Percentiles rank a stretch among this genome's conserved stretches.
phyloP scores from a whole-genome alignment of 23 tunicate species.

The Phallusia fumigata region DNA sequence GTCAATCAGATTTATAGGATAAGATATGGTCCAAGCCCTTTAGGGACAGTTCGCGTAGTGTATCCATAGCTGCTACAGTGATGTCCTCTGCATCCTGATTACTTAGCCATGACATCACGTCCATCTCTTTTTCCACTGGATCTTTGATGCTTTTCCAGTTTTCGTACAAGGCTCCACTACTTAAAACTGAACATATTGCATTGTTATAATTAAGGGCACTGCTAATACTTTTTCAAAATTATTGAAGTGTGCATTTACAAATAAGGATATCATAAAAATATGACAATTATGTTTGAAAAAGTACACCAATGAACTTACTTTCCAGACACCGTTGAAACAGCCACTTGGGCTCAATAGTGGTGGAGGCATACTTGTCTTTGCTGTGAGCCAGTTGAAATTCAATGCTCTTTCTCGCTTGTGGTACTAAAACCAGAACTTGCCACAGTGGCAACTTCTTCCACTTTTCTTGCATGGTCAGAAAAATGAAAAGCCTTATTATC shows the following conservation, averaged over 20 bases:
- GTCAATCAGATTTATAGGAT: too few species aligned
- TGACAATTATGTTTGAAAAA: too few species aligned
- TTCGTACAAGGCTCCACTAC: background rate
- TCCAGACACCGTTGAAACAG: background rate
- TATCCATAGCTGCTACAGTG: slow-evolving; percentile 8
- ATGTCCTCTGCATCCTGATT: slow-evolving; percentile 1
- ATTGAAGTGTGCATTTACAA: too few species aligned
- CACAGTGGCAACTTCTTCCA: background rate
- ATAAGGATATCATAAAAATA: too few species aligned
- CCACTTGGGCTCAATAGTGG: background rate
- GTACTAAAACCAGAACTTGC: background rate
- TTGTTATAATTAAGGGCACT: too few species aligned
- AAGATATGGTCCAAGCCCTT: background rate
- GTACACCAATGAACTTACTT: background rate
- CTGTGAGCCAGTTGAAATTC: background rate
- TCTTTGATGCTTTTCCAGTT: background rate
- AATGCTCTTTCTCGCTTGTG: background rate
- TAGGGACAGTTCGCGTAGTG: background rate
- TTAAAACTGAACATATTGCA: background rate
- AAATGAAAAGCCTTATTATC: background rate
- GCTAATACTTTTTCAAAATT: too few species aligned
- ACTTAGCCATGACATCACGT: background rate
- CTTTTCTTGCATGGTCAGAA: background rate
- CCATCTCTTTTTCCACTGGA: background rate
- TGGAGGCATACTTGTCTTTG: background rate